Evolutionary conservation across 2,888 invertebrate genomes (phyloP).

Genomic region (Theodoxus fluviatilis): DNA sequence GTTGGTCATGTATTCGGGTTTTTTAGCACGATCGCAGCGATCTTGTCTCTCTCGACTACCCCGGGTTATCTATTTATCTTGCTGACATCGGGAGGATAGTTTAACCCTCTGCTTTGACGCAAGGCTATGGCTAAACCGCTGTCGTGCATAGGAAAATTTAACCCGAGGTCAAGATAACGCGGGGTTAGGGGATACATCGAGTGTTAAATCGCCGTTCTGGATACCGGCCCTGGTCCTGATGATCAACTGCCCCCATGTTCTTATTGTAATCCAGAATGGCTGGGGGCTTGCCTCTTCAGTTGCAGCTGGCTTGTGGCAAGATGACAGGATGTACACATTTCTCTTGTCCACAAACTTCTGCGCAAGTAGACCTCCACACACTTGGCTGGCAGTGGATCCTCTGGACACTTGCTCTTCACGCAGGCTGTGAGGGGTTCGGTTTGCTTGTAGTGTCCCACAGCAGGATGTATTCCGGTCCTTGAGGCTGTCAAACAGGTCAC

Average conservation of each 20-base stretch:
- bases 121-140: too few species aligned
- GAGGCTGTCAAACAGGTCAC: slow-evolving; percentile 10
- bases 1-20: too few species aligned
- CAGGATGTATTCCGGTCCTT: slow-evolving; percentile 5
- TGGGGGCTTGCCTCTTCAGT: slow-evolving; percentile 4
- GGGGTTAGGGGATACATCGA: too few species aligned
- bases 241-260: slow-evolving; percentile 25
- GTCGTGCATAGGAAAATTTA: too few species aligned
- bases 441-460: slow-evolving; percentile 23
- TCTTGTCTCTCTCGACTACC: too few species aligned
- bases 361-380: not conserved
- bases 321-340: slow-evolving; percentile 14
- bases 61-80: too few species aligned
- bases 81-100: too few species aligned
- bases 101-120: too few species aligned
- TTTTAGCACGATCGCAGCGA: too few species aligned
- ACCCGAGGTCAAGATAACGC: too few species aligned
- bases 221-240: not conserved
- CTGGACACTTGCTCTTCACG: not conserved
- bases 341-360: slow-evolving; percentile 8
- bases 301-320: not conserved
- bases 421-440: slow-evolving; percentile 5
- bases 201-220: too few species aligned
- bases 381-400: not conserved
- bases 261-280: slow-evolving; percentile 18